These are phyloP conservation scores for Cariama cristata DNA, from an alignment of 2,113 vertebrate species.

Conservation along the genomic window DNA sequence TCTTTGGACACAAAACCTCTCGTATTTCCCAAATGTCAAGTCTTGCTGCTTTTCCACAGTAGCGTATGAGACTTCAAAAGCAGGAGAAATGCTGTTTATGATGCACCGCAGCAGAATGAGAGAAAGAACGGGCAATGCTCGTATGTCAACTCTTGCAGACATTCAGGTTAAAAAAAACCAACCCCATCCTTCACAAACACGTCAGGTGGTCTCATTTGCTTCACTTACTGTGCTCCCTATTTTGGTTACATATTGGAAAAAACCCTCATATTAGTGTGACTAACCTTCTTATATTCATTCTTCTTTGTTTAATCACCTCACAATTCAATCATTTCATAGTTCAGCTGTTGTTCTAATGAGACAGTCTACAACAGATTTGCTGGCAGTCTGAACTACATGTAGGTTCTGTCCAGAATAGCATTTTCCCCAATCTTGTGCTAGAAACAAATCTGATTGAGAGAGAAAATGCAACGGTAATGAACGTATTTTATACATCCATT, in stretches of 20 bases:
- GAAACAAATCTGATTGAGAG: neutral
- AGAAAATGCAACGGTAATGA: neutral
- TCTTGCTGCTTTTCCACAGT: neutral
- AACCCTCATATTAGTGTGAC: neutral
- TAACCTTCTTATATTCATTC: neutral
- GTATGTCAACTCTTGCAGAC: neutral
- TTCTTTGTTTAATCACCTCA: constrained; percentile 25
- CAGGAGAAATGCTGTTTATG: neutral
- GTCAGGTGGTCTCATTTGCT: neutral
- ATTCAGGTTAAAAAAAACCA: neutral
- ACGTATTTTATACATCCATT: neutral
- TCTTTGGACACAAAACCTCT: neutral
- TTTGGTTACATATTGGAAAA: neutral
- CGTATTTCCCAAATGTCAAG: neutral
- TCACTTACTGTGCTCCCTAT: neutral
- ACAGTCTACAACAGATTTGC: neutral
- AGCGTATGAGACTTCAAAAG: neutral
- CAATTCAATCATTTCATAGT: neutral
- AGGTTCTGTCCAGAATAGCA: neutral
- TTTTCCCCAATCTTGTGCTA: neutral
- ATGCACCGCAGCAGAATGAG: neutral
- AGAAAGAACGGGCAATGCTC: neutral
- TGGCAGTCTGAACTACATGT: neutral
- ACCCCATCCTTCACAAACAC: neutral
- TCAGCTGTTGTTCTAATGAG: constrained; percentile 29